Base-by-base conservation (phyloP, 2,888 invertebrate genomes). In the Abrostola tripartita region DNA sequence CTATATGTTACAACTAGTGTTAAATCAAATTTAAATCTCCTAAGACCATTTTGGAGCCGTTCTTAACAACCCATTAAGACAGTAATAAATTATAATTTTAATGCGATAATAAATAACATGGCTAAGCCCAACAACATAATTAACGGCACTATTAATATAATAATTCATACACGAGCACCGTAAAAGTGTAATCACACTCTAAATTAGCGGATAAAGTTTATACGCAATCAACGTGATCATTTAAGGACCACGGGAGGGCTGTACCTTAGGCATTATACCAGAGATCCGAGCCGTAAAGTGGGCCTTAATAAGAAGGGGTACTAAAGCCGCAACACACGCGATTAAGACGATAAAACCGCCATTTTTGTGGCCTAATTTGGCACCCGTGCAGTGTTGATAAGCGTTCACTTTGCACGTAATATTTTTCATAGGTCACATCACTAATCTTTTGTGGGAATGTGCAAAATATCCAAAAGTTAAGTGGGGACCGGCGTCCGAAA, bases 131-230 rank as follows among this genome's bases (percentile, higher is more conserved):
- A n/a, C 4, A 24, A 24, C 24, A 24, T 24, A 24, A 24, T 24
- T 24, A 24, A 24, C 24, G 4, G 24, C 24, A 24, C 24, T 24
- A 24, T 47, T 47, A 47, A 47, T 24, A 14, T 47, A 47, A 47
- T 47, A 14, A 47, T 47, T 47, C 44, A 47, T 47, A 41, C 5
- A 10, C 9, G 9, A 24, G 10, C n/a, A n/a, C 9, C 69, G 61
- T 84, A 83, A 83, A 83, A 55, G 51, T 24, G 56, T 69, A 73
- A 75, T 82, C 75, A 69, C 65, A 75, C 64, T 71, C 81, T 79
- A 82, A 85, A 56, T 56, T 56, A 56, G 10, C 56, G 49, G 83
- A 79, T 83, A 68, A 81, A 76, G 65, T 81, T 82, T 81, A 84
- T 83, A 76, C 60, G 84, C 83, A 84, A 85, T 84, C 71, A 78